These are phyloP conservation scores for Drosophila chauvacae DNA, from an alignment of 1,140 invertebrate genomes.

Conservation along the genomic window DNA sequence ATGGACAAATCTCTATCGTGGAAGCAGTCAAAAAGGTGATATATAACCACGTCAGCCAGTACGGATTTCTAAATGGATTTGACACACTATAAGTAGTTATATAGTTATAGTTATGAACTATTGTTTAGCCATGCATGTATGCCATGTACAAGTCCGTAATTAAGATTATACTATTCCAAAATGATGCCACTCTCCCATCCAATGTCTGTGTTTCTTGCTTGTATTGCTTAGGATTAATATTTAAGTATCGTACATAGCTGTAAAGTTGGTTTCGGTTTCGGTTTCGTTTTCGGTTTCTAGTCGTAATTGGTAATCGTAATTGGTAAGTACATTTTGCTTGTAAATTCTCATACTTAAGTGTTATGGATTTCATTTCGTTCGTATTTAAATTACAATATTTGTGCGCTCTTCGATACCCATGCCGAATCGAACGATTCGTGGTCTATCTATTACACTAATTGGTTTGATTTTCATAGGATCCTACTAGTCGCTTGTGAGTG, in stretches of 20 bases:
- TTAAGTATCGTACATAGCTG: constrained; percentile 44
- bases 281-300: constrained; percentile 14
- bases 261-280: constrained; percentile 35
- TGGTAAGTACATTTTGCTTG: constrained; percentile 47
- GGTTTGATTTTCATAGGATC: constrained; percentile 50
- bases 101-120: constrained; percentile 30
- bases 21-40: constrained; percentile 39
- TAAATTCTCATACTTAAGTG: constrained; percentile 68
- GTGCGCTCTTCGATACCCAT: constrained; percentile 76
- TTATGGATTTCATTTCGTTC: constrained; percentile 63
- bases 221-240: constrained; percentile 33
- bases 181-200: constrained; percentile 2
- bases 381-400: constrained; percentile 74
- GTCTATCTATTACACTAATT: constrained; percentile 62
- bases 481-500: constrained; percentile 23
- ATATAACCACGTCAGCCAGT: constrained; percentile 7
- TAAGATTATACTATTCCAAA: constrained; percentile 22
- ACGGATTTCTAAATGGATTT: constrained; percentile 12
- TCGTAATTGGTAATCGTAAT: constrained; percentile 29
- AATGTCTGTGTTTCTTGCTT: background rate
- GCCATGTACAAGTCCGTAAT: constrained; percentile 23
- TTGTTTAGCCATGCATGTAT: constrained; percentile 27
- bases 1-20: constrained; percentile 18
- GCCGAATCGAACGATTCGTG: constrained; percentile 42
- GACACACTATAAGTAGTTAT: constrained; percentile 20